phyloP scores from a whole-genome alignment of 2,888 invertebrate genomes.

The Athalia rosae region DNA sequence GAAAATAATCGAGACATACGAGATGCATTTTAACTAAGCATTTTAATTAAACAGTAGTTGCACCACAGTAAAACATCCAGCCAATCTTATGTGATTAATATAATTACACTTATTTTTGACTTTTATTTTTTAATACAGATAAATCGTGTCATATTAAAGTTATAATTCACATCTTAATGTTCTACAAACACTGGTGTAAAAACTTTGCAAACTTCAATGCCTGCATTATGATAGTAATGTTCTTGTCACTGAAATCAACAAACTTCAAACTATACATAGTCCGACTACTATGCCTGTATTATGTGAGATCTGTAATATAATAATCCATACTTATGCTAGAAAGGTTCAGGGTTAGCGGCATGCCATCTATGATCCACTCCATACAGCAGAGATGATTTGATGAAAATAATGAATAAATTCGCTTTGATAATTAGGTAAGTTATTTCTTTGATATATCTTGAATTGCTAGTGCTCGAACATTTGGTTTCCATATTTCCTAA shows the following conservation, averaged over 20 bases:
- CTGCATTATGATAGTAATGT: neutral
- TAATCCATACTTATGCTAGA: no score
- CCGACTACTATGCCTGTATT: no score
- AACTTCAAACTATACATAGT: neutral
- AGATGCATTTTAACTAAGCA: conserved; percentile 3
- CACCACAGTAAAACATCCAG: neutral
- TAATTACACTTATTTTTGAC: conserved; percentile 6
- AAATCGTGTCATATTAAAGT: conserved; percentile 8
- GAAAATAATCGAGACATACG: neutral
- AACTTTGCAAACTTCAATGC: conserved; percentile 3
- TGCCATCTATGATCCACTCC: neutral
- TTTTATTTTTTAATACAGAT: neutral
- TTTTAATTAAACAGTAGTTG: neutral
- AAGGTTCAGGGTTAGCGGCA: no score
- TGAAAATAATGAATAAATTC: neutral
- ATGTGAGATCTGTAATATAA: no score
- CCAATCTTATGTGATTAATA: conserved; percentile 17
- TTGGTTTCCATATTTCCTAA: neutral
- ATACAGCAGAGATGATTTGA: neutral
- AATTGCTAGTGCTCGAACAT: neutral
- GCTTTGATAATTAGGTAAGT: conserved; percentile 8
- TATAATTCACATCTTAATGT: neutral
- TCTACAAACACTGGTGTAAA: conserved; percentile 18
- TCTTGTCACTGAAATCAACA: neutral
- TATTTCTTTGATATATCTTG: neutral